Evolutionary conservation across 2,797 vertebrate genomes (phyloP).

Genomic region (Gorsachius magnificus): DNA sequence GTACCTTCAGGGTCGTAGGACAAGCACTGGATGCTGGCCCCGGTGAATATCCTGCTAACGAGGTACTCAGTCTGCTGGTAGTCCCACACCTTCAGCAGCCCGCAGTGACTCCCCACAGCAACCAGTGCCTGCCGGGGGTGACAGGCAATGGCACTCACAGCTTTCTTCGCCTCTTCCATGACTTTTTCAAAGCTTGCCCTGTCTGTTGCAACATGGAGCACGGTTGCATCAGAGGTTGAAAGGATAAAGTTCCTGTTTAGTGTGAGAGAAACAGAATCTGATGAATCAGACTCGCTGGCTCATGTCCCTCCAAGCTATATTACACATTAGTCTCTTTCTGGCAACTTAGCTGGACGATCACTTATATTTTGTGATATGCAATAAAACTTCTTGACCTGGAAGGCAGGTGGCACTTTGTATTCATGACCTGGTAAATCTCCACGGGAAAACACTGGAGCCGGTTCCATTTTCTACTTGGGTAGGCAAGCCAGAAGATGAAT

Average conservation of each 20-base stretch:
- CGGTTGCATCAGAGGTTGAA: slow-evolving; percentile 78
- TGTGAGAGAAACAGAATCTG: background rate
- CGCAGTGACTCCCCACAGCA: slow-evolving; percentile 81
- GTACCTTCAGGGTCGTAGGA: slow-evolving; percentile 88
- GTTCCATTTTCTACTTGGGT: slow-evolving; percentile 39
- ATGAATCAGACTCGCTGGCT: slow-evolving; percentile 33
- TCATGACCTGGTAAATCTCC: background rate
- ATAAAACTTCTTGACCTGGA: background rate
- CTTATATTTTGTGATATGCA: background rate
- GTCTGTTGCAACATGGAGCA: slow-evolving; percentile 80
- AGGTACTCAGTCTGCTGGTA: slow-evolving; percentile 76
- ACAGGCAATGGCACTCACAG: slow-evolving; percentile 84
- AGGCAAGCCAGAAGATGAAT: background rate
- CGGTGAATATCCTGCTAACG: slow-evolving; percentile 79
- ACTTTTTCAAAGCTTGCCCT: slow-evolving; percentile 72
- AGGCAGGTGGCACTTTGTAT: slow-evolving; percentile 36
- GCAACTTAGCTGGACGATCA: slow-evolving; percentile 13
- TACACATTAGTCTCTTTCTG: slow-evolving; percentile 26
- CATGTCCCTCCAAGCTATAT: background rate
- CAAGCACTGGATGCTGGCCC: slow-evolving; percentile 82
- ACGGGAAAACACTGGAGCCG: background rate
- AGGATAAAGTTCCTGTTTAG: slow-evolving; percentile 88
- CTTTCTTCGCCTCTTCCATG: slow-evolving; percentile 76
- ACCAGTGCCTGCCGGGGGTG: slow-evolving; percentile 82
- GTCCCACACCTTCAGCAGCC: slow-evolving; percentile 88